Evolutionary conservation across 2,113 vertebrate species (phyloP), one percentile per base, ranked within the genome.

Genomic region (Pangasianodon hypophthalmus): DNA sequence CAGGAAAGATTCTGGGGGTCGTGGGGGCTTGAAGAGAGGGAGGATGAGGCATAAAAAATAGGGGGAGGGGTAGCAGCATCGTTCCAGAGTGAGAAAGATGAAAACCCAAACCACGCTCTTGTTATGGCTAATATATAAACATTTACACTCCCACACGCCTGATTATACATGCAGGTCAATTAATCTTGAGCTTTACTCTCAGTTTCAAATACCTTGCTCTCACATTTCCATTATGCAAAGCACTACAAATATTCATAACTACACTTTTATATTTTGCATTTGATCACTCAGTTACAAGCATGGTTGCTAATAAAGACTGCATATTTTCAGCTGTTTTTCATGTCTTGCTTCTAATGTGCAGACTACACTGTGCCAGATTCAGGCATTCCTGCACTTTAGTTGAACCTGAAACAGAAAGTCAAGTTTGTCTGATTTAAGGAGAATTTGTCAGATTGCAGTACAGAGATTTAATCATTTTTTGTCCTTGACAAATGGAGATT

Each of bases 1-100:
- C 92, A 84, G 87, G 67, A 50, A 90, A 94, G 93, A 94, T 93
- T 93, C 92, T 91, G 90, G 93, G 94, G 95, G 92, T 93, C 64
- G 91, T 44, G 83, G 84, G 19, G 75, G 79, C 56, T 86, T 3
- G 71, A 79, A 60, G 56, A 75, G 67, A 37, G 37, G 79, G 77
- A 86, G 60, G 52, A 79, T 87, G 71, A 77, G 90, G 44, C 13
- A 71, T 87, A 92, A 89, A 91, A 75, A 90, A 71, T 69, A 50
- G 77, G 90, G 87, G 84, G 80, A 85, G 16, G 81, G 87, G 84
- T 75, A 82, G 86, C 26, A 56, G 81, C 37, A 19, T 71, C 60
- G 88, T 87, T 85, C 56, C 73, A 90, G 87, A 91, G 92, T 62
- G 75, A 90, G 88, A 88, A 91, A 92, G 87, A 93, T 90, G 87